Evolutionary conservation across 2,113 vertebrate species (phyloP).

Genomic region (Tragelaphus scriptus): DNA sequence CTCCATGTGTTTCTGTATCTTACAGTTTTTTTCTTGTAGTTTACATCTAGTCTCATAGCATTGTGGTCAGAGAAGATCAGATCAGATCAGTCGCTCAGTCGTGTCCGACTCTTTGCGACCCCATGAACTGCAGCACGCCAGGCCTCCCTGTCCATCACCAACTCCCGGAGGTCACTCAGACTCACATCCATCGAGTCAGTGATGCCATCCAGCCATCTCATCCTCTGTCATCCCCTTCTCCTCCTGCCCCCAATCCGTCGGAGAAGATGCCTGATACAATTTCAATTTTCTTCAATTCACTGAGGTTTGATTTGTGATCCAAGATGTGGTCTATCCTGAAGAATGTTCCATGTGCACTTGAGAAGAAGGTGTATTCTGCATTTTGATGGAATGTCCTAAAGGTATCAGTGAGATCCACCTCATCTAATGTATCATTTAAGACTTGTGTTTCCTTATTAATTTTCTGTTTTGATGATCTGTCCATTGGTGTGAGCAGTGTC

Average conservation of each 20-base stretch:
- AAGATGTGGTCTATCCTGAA: background rate
- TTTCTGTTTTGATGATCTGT: background rate
- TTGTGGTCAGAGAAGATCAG: background rate
- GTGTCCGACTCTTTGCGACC: no score
- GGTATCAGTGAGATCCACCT: background rate
- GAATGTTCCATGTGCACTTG: background rate
- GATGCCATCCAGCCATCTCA: no score
- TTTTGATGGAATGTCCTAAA: background rate
- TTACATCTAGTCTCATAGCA: accelerated
- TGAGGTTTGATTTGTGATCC: background rate
- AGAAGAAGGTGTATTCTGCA: background rate
- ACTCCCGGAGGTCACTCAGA: no score
- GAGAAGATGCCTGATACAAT: background rate
- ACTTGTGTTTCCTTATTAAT: background rate
- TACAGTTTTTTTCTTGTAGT: background rate
- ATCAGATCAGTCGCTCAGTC: no score
- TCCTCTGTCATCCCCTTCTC: no score
- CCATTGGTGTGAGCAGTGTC: background rate
- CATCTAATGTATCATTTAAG: background rate
- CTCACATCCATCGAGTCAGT: no score
- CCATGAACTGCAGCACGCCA: no score
- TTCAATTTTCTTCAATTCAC: background rate
- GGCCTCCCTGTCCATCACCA: no score
- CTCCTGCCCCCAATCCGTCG: no score
- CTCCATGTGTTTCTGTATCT: background rate